These are phyloP conservation scores for Microctenopoma stevenorrisi DNA, from an alignment of 2,797 vertebrate genomes.

Conservation along the genomic window DNA sequence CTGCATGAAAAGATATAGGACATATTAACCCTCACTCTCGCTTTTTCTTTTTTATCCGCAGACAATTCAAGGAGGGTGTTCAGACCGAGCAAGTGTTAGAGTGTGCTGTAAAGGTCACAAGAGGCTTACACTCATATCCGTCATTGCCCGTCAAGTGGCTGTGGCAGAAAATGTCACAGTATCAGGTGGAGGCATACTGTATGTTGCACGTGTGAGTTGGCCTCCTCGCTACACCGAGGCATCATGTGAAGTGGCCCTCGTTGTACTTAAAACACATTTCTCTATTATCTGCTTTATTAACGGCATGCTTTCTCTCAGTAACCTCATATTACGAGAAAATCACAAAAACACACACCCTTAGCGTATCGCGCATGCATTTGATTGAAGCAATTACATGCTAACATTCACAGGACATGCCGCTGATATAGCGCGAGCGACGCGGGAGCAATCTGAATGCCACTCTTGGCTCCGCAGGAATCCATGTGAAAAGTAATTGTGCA, in stretches of 20 bases:
- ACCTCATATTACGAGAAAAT: conserved; percentile 42
- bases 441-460: conserved; percentile 62
- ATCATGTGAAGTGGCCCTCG: conserved; percentile 72
- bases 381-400: conserved; percentile 75
- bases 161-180: conserved; percentile 84
- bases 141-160: conserved; percentile 48
- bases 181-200: conserved; percentile 71
- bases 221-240: conserved; percentile 68
- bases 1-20: conserved; percentile 54
- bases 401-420: conserved; percentile 73
- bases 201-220: conserved; percentile 66
- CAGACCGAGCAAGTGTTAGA: conserved; percentile 39
- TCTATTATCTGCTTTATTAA: conserved; percentile 81
- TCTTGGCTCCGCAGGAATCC: conserved; percentile 62
- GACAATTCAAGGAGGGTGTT: conserved; percentile 49
- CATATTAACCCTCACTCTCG: conserved; percentile 54
- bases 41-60: conserved; percentile 52
- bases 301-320: conserved; percentile 45
- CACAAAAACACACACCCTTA: conserved; percentile 29
- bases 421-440: conserved; percentile 49
- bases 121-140: conserved; percentile 58
- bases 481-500: conserved; percentile 77
- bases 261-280: conserved; percentile 72
- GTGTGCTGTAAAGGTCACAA: conserved; percentile 65
- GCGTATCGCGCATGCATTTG: conserved; percentile 50